Percentiles rank a stretch among this genome's conserved stretches.
phyloP scores from a whole-genome alignment of 2,888 invertebrate genomes.

The Deilephila porcellus region DNA sequence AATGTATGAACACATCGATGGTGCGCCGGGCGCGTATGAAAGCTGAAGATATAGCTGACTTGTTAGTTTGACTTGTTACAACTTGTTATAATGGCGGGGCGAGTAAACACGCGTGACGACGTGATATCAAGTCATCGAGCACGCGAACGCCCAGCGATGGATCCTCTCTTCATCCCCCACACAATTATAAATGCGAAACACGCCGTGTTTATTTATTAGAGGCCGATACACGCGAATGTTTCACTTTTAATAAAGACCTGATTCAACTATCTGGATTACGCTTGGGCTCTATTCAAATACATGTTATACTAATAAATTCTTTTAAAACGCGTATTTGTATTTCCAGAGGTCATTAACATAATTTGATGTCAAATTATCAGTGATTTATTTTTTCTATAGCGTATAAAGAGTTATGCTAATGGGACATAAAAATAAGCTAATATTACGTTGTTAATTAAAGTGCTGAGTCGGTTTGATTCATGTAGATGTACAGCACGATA shows the following conservation, averaged over 20 bases:
- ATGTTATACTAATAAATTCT: conserved; percentile 3
- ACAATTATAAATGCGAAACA: conserved; percentile 64
- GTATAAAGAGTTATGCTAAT: not conserved
- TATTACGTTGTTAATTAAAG: conserved; percentile 6
- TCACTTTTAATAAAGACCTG: conserved; percentile 37
- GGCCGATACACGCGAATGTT: conserved; percentile 59
- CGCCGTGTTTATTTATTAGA: conserved; percentile 55
- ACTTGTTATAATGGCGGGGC: conserved; percentile 73
- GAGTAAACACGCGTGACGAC: conserved; percentile 79
- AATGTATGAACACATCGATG: conserved; percentile 1
- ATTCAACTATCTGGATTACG: not conserved
- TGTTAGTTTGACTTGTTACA: conserved; percentile 75
- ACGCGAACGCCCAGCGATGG: conserved; percentile 71
- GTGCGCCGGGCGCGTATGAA: not conserved
- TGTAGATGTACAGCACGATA: not conserved
- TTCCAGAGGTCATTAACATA: not conserved
- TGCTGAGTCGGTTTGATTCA: conserved; percentile 7
- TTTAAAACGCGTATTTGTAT: not conserved
- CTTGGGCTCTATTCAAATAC: not conserved
- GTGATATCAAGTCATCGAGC: conserved; percentile 76
- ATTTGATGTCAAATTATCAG: not conserved
- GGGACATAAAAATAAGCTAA: not conserved
- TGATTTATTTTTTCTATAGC: conserved; percentile 11
- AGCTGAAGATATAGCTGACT: conserved; percentile 44
- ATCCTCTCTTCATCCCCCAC: conserved; percentile 63